Evolutionary conservation across 2,113 vertebrate genomes (phyloP), one percentile per base, ranked within the genome.

Genomic region (Urocitellus parryii): DNA sequence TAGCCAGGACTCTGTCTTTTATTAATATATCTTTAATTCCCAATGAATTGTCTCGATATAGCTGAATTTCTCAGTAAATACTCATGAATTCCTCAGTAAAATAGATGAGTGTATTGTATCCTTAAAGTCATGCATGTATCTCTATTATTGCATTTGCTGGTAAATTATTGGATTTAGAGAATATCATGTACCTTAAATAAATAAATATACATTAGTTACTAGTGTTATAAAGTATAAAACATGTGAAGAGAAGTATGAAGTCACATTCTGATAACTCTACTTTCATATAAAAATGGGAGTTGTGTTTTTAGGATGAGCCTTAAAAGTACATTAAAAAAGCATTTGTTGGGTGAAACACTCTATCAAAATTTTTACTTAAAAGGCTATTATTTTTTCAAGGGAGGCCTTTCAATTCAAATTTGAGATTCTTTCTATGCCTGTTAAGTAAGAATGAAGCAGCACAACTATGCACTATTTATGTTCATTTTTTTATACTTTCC

Each of bases 401-500:
- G 24, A 87, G 29, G 39, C 1, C 37, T 80, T 91, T 78, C 42
- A 77, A 63, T 93, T 78, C 48, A 91, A 97, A 93, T 34, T 27
- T 76, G 39, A 39, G 39, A 27, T 39, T 93, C 29, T 95, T 94
- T 89, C 78, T 77, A 18, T 45, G 34, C n/a, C 61, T 63, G 3
- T 76, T 89, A 91, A 77, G 27, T 83, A 94, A 87, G 87, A 96
- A 94, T 88, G 61, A 68, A 88, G 25, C 45, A 70, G n/a, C 13
- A 74, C 53, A 92, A 76, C 90, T 63, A 80, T 88, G 86, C 77
- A 63, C 34, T 61, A 80, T 95, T 61, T 90, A 7, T 45, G 37
- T 90, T 94, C 76, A 0, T 76, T 80, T 94, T 96, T 92, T 94
- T 86, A 80, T 94, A 51, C 67, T 96, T 86, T 96, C 89, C 12